Evolutionary conservation across 2,888 invertebrate species (phyloP).

Genomic region (Parochlus steinenii): DNA sequence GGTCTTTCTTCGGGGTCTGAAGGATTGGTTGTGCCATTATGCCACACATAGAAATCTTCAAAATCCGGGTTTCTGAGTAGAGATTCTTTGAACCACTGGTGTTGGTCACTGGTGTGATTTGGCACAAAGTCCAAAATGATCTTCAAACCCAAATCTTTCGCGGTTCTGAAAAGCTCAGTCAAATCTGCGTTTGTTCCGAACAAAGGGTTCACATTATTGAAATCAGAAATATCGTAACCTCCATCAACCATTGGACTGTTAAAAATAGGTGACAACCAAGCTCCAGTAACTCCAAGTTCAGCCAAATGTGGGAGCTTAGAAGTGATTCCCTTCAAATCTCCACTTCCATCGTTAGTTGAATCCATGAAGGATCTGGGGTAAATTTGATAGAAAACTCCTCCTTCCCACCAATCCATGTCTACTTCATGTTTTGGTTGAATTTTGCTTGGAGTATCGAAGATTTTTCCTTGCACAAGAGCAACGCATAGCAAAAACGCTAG

Average conservation of each 20-base stretch:
- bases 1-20: constrained; percentile 15
- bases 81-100: constrained; percentile 56
- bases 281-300: constrained; percentile 44
- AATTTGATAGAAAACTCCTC: constrained; percentile 56
- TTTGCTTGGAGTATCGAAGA: too few species aligned
- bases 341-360: constrained; percentile 52
- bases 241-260: constrained; percentile 31
- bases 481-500: too few species aligned
- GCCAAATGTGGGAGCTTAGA: constrained; percentile 43
- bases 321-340: constrained; percentile 53
- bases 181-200: constrained; percentile 44
- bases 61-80: constrained; percentile 37
- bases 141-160: constrained; percentile 29
- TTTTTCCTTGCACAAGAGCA: too few species aligned
- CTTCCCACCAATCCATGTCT: constrained; percentile 52
- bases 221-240: constrained; percentile 47
- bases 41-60: constrained; percentile 57
- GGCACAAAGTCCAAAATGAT: constrained; percentile 32
- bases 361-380: constrained; percentile 63
- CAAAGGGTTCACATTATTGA: constrained; percentile 35
- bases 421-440: too few species aligned
- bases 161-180: constrained; percentile 25
- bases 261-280: constrained; percentile 54
- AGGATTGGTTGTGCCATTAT: constrained; percentile 12
- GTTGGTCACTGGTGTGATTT: constrained; percentile 30